Conservation (phyloP, 2,113 vertebrate genomes). For the Hassar affinis region DNA sequence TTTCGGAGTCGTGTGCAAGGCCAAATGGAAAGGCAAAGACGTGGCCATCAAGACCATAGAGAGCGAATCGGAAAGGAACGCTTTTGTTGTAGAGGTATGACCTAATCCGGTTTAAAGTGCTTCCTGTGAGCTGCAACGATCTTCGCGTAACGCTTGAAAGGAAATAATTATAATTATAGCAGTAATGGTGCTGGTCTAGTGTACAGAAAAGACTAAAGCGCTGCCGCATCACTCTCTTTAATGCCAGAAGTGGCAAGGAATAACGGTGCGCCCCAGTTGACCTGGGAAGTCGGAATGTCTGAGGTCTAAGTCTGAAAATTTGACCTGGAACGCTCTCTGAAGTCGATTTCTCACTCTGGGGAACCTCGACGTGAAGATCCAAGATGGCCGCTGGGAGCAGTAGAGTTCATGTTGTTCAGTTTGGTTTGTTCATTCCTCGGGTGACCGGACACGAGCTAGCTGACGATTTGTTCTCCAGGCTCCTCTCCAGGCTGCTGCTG, state of each 20-base stretch:
- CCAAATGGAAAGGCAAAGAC: slow-evolving; percentile 98
- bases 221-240: not conserved
- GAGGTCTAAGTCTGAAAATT: too few relatives aligned
- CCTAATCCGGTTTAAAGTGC: not conserved
- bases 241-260: not conserved
- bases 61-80: slow-evolving; percentile 98
- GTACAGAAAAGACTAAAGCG: not conserved
- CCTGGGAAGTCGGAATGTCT: too few relatives aligned
- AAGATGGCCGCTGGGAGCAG: too few relatives aligned
- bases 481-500: too few relatives aligned
- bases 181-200: too few relatives aligned
- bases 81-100: slow-evolving; percentile 93
- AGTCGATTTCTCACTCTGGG: too few relatives aligned
- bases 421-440: not conserved
- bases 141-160: not conserved
- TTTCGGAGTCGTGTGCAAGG: slow-evolving; percentile 98
- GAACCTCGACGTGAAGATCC: too few relatives aligned
- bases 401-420: too few relatives aligned
- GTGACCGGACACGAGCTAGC: not conserved
- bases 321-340: too few relatives aligned
- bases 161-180: too few relatives aligned
- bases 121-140: not conserved
- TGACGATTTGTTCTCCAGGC: not conserved
- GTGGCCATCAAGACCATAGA: slow-evolving; percentile 99
- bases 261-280: not conserved